phyloP scores from a whole-genome alignment of 2,888 invertebrate species.

The Apotomis betuletana region DNA sequence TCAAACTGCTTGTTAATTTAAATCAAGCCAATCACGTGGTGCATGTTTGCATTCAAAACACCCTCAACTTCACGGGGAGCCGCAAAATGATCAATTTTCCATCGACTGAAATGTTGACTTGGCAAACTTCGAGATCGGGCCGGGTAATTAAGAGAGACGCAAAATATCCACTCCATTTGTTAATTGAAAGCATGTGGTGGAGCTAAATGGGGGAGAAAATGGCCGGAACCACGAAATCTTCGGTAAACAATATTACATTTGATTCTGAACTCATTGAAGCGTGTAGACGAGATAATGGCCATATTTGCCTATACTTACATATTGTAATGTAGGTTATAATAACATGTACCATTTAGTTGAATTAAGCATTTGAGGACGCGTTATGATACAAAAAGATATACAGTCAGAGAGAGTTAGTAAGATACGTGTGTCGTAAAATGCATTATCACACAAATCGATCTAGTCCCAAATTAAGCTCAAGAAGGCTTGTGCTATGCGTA shows the following conservation, averaged over 20 bases:
- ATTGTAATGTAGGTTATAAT: too few relatives aligned
- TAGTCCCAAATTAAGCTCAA: too few relatives aligned
- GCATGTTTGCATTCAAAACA: conserved; percentile 11
- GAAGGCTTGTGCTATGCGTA: too few relatives aligned
- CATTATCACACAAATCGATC: too few relatives aligned
- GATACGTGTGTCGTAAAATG: too few relatives aligned
- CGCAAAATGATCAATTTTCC: conserved; percentile 11
- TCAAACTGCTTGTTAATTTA: background rate
- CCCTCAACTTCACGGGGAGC: background rate
- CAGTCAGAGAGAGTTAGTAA: too few relatives aligned
- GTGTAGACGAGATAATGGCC: background rate
- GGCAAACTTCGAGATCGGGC: conserved; percentile 18
- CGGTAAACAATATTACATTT: background rate
- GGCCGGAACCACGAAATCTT: background rate
- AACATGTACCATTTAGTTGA: too few relatives aligned
- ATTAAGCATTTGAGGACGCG: too few relatives aligned
- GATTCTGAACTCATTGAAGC: background rate
- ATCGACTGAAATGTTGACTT: conserved; percentile 11
- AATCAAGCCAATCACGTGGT: background rate
- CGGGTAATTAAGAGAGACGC: conserved; percentile 35
- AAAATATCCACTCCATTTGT: conserved; percentile 55
- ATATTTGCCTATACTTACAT: too few relatives aligned
- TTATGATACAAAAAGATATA: too few relatives aligned
- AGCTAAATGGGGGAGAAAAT: background rate
- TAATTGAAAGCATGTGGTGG: conserved; percentile 52